Percentiles rank a stretch among this genome's conserved stretches.
Conservation (phyloP, 1,140 invertebrate genomes). For the Drosophila albomicans region DNA sequence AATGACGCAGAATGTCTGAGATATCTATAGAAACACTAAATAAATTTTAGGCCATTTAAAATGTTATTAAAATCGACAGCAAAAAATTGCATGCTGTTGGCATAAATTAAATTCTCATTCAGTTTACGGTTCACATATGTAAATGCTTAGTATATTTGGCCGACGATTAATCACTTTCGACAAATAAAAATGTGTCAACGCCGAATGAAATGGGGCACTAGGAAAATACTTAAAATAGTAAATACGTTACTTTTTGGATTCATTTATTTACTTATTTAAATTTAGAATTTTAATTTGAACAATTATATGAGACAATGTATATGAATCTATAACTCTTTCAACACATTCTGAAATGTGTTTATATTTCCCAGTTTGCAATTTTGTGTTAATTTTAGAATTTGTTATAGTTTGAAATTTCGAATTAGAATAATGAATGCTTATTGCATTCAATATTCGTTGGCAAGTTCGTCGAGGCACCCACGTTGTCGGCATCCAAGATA, state of each 20-base stretch:
- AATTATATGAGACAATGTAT: background rate
- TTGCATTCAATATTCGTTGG: constrained; percentile 26
- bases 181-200: constrained; percentile 30
- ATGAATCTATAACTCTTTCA: background rate
- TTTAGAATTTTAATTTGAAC: too few species aligned
- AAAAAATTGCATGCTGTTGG: constrained; percentile 35
- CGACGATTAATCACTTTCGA: constrained; percentile 67
- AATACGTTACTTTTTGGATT: background rate
- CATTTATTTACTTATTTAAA: too few species aligned
- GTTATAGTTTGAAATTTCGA: constrained; percentile 18
- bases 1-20: constrained; percentile 34
- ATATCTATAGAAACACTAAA: constrained; percentile 23
- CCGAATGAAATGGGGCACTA: constrained; percentile 2
- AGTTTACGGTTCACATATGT: constrained; percentile 55
- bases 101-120: constrained; percentile 74
- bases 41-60: constrained; percentile 29
- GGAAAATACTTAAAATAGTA: background rate
- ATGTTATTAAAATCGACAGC: constrained; percentile 58
- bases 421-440: constrained; percentile 22
- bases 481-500: background rate
- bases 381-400: background rate
- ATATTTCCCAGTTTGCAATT: background rate
- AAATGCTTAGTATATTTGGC: constrained; percentile 49
- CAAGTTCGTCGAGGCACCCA: constrained; percentile 33
- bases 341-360: background rate